Conservation (phyloP, 2,113 vertebrate genomes). For the Misgurnus anguillicaudatus region DNA sequence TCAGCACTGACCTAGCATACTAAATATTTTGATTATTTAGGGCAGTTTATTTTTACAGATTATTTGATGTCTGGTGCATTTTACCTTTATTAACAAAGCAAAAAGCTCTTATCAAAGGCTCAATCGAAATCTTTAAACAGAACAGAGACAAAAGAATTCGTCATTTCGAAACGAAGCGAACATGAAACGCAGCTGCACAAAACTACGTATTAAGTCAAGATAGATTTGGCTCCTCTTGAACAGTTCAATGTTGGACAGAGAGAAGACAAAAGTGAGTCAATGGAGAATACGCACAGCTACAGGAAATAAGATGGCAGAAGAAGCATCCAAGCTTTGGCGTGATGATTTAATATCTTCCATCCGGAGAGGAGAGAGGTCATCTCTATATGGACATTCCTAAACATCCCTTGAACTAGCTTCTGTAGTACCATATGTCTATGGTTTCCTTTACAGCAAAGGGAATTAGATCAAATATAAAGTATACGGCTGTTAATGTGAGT, state of each 20-base stretch:
- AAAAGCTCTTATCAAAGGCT: slow-evolving; percentile 1
- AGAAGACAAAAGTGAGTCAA: slow-evolving; percentile 34
- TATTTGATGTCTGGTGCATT: background rate
- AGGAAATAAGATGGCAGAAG: slow-evolving; percentile 35
- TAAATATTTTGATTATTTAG: background rate
- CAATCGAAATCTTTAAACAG: background rate
- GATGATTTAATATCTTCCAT: slow-evolving; percentile 41
- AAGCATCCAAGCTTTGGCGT: slow-evolving; percentile 22
- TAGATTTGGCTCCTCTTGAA: slow-evolving; percentile 37
- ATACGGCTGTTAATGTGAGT: background rate
- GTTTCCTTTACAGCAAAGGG: background rate
- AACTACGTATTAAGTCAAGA: slow-evolving; percentile 33
- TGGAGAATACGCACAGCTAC: background rate
- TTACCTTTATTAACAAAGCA: slow-evolving; percentile 2
- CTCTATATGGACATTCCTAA: slow-evolving; percentile 11
- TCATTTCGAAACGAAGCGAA: slow-evolving; percentile 2
- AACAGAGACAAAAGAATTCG: background rate
- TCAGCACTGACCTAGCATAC: background rate
- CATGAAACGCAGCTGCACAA: slow-evolving; percentile 19
- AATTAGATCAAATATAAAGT: background rate
- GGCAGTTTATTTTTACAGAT: background rate
- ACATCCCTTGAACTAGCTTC: background rate
- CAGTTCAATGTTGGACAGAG: slow-evolving; percentile 37
- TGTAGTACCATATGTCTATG: background rate
- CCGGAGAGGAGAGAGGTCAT: slow-evolving; percentile 5